phyloP scores from a whole-genome alignment of 2,888 invertebrate species.

The Pyrrhosoma nymphula region DNA sequence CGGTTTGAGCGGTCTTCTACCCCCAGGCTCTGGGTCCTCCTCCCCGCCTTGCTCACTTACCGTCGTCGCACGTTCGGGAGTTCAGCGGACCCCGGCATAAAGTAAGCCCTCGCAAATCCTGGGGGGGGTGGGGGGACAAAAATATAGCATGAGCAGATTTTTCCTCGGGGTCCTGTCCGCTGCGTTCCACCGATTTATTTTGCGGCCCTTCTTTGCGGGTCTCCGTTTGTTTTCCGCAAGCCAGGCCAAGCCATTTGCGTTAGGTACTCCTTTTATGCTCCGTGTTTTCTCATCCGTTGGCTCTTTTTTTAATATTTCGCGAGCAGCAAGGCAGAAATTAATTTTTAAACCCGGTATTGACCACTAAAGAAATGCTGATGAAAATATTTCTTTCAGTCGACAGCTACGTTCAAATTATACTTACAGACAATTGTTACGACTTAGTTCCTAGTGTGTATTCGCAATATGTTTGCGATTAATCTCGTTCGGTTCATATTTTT shows the following conservation, averaged over 20 bases:
- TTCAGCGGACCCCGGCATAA: background rate
- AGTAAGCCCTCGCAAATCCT: background rate
- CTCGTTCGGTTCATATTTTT: too few relatives aligned
- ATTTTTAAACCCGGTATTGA: background rate
- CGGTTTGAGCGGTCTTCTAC: slow-evolving; percentile 10
- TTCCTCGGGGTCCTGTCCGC: background rate
- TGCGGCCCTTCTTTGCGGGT: background rate
- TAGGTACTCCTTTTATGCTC: background rate
- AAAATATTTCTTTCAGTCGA: too few relatives aligned
- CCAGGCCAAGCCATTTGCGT: background rate
- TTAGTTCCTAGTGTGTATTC: background rate
- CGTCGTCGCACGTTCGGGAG: background rate
- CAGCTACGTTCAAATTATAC: too few relatives aligned
- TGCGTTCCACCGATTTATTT: background rate
- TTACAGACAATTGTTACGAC: background rate
- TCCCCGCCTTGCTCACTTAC: background rate
- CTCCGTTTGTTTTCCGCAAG: background rate
- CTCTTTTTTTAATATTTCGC: background rate
- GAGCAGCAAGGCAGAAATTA: background rate
- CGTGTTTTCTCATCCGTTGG: background rate
- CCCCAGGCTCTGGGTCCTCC: background rate
- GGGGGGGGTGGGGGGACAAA: background rate
- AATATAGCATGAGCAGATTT: background rate
- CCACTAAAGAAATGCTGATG: background rate
- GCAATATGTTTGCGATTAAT: too few relatives aligned